These are phyloP conservation scores for Thymallus thymallus DNA, from an alignment of 2,113 vertebrate species.

Conservation along the genomic window DNA sequence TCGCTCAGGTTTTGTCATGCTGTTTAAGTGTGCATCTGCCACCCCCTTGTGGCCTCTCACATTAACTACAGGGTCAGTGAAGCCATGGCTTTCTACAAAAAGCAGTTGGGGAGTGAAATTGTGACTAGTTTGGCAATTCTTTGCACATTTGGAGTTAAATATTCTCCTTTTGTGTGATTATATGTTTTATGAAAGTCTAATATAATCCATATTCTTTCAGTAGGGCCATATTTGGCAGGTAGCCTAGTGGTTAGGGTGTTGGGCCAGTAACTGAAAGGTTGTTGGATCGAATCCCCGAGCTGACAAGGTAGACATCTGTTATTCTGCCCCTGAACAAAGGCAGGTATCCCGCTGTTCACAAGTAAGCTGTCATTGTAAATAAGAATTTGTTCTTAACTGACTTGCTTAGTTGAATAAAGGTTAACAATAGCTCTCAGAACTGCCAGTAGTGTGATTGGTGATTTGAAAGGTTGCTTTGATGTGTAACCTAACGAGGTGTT, in stretches of 20 bases:
- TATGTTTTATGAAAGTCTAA: not conserved
- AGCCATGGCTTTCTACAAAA: not conserved
- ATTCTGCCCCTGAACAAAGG: too few relatives aligned
- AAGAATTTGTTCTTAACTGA: too few relatives aligned
- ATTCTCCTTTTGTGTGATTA: not conserved
- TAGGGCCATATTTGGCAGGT: not conserved
- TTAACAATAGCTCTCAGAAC: not conserved
- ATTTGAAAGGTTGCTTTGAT: not conserved
- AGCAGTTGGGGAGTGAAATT: not conserved
- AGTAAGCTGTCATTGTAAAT: too few relatives aligned
- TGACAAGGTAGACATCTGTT: too few relatives aligned
- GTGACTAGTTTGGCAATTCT: not conserved
- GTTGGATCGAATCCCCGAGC: too few relatives aligned
- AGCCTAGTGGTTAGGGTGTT: too few relatives aligned
- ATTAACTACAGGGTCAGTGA: slow-evolving; percentile 32
- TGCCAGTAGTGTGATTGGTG: not conserved
- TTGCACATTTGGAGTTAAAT: not conserved
- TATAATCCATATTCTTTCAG: not conserved
- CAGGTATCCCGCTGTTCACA: too few relatives aligned
- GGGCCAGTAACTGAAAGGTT: too few relatives aligned
- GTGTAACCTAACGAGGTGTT: too few relatives aligned
- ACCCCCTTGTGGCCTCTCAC: slow-evolving; percentile 61
- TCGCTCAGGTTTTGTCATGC: not conserved
- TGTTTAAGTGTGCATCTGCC: slow-evolving; percentile 37
- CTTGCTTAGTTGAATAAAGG: too few relatives aligned